Percentiles rank a stretch among this genome's conserved stretches.
phyloP scores from a whole-genome alignment of 23 tunicate genomes.

The Phallusia fumigata region DNA sequence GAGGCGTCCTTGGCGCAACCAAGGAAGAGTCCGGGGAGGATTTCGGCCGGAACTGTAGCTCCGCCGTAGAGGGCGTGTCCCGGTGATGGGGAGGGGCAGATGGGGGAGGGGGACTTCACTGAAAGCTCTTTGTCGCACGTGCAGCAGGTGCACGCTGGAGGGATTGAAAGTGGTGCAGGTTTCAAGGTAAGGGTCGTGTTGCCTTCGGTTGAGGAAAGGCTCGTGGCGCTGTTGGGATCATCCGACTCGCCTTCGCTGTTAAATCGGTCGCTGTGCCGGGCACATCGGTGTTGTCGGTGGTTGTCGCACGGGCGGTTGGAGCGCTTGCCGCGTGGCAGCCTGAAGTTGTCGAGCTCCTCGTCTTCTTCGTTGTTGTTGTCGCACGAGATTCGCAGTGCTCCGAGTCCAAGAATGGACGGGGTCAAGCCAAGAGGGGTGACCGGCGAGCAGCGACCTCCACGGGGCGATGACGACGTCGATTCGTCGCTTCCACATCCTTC shows the following conservation, averaged over 20 bases:
- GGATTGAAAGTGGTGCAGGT: slow-evolving; percentile 24
- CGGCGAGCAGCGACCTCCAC: slow-evolving; percentile 58
- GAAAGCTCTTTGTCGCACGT: slow-evolving; percentile 16
- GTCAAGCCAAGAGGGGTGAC: slow-evolving; percentile 45
- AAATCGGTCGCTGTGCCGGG: slow-evolving; percentile 46
- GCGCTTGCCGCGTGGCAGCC: not conserved
- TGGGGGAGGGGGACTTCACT: slow-evolving; percentile 7
- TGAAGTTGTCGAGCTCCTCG: slow-evolving; percentile 23
- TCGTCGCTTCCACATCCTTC: slow-evolving; percentile 79
- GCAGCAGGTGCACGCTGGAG: slow-evolving; percentile 31
- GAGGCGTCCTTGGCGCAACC: slow-evolving; percentile 96
- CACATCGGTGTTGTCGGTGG: slow-evolving; percentile 36
- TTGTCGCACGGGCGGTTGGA: slow-evolving; percentile 52
- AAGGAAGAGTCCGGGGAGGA: slow-evolving; percentile 72
- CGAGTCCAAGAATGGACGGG: slow-evolving; percentile 52
- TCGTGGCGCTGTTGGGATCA: slow-evolving; percentile 50
- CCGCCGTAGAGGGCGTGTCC: slow-evolving; percentile 33
- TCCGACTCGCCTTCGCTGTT: slow-evolving; percentile 92
- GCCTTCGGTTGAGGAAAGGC: slow-evolving; percentile 48
- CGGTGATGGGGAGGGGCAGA: slow-evolving; percentile 54
- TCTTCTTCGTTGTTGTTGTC: slow-evolving; percentile 43
- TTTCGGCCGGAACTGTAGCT: slow-evolving; percentile 77
- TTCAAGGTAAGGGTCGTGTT: slow-evolving; percentile 22
- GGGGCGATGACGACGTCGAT: slow-evolving; percentile 26
- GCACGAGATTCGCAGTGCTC: slow-evolving; percentile 61